phyloP scores from a whole-genome alignment of 2,113 vertebrate species.

The Machaerirhynchus nigripectus region DNA sequence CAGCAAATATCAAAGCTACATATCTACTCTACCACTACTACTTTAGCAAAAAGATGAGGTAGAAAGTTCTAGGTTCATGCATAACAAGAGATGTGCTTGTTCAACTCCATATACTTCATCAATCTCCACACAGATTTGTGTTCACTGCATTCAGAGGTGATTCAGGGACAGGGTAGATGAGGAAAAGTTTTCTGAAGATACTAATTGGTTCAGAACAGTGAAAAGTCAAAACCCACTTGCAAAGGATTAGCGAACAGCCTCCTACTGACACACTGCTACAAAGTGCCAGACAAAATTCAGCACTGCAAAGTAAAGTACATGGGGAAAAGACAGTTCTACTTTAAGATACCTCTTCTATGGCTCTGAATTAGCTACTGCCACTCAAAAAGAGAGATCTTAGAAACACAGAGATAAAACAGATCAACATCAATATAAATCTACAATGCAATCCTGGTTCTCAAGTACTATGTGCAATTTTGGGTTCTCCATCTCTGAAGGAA shows the following conservation, averaged over 20 bases:
- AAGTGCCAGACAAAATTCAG: neutral
- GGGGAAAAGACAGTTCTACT: neutral
- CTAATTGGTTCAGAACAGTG: neutral
- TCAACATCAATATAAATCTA: neutral
- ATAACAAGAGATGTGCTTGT: rapidly evolving
- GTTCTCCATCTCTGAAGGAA: neutral
- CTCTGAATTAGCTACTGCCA: neutral
- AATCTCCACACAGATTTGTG: neutral
- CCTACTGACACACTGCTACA: neutral
- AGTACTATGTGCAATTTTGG: neutral
- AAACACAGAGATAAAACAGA: neutral
- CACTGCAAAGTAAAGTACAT: neutral
- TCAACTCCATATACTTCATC: neutral
- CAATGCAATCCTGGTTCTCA: neutral
- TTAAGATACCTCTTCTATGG: neutral
- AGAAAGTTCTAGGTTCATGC: neutral
- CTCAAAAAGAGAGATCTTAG: neutral
- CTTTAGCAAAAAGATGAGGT: neutral
- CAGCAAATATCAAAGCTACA: neutral
- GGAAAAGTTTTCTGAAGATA: neutral
- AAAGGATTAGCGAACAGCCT: neutral
- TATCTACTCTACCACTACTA: neutral
- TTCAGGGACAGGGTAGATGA: neutral
- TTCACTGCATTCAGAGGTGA: neutral
- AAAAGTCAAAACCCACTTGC: neutral